Percentiles rank a stretch among this genome's conserved stretches.
These are phyloP conservation scores for Acheta domesticus DNA, from an alignment of 2,888 invertebrate species.

Conservation along the genomic window DNA sequence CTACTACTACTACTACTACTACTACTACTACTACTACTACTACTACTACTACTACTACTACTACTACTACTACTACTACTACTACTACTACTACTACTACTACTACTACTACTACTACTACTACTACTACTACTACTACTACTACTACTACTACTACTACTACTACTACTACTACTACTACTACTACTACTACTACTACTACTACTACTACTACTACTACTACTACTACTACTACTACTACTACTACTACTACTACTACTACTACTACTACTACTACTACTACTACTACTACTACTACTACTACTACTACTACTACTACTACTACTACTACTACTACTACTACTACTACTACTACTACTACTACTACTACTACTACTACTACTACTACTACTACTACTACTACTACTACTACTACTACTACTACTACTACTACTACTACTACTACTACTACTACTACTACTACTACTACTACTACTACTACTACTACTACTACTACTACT, in stretches of 20 bases:
- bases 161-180: too few species aligned
- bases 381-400: slow-evolving; percentile 5
- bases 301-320: slow-evolving; percentile 4
- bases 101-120: too few species aligned
- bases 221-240: slow-evolving; percentile 22
- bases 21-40: too few species aligned
- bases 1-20: too few species aligned
- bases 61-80: too few species aligned
- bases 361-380: slow-evolving; percentile 20
- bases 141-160: too few species aligned
- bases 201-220: slow-evolving; percentile 22
- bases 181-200: slow-evolving; percentile 18
- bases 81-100: too few species aligned
- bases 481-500: too few species aligned
- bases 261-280: slow-evolving; percentile 19
- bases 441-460: background rate
- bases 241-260: slow-evolving; percentile 21
- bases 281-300: slow-evolving; percentile 19
- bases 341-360: background rate
- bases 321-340: background rate
- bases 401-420: background rate
- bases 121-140: too few species aligned
- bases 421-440: background rate
- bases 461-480: too few species aligned
- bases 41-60: too few species aligned